Evolutionary conservation across 2,113 vertebrate species (phyloP).

Genomic region (Pimephales promelas): DNA sequence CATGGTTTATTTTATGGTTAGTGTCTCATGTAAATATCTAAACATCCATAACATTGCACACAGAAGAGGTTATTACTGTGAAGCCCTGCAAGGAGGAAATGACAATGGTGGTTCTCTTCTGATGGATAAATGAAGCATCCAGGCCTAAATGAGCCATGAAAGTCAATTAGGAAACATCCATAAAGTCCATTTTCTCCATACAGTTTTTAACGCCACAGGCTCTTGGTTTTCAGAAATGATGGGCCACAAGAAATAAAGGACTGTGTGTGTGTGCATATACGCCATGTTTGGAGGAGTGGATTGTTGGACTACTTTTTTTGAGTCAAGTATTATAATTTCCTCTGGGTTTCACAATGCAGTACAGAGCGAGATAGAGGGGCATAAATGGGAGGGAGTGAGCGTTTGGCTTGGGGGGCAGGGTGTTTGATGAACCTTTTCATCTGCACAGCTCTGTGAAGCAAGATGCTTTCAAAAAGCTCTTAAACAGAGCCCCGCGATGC

Average conservation of each 20-base stretch:
- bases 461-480: constrained; percentile 50
- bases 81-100: constrained; percentile 3
- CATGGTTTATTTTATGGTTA: constrained; percentile 26
- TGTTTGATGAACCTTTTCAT: constrained; percentile 55
- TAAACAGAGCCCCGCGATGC: constrained; percentile 47
- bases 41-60: constrained; percentile 35
- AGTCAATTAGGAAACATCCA: constrained; percentile 67
- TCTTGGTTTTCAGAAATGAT: constrained; percentile 38
- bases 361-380: neutral
- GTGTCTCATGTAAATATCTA: constrained; percentile 8
- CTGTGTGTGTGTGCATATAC: neutral
- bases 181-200: constrained; percentile 41
- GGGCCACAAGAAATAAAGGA: neutral
- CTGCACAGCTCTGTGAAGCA: constrained; percentile 37
- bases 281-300: constrained; percentile 43
- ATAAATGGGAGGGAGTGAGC: constrained; percentile 3
- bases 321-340: constrained; percentile 46
- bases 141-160: constrained; percentile 54
- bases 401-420: constrained; percentile 27
- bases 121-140: constrained; percentile 43
- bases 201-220: constrained; percentile 10
- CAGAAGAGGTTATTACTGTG: constrained; percentile 24
- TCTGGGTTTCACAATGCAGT: constrained; percentile 42
- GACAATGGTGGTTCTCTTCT: constrained; percentile 35
- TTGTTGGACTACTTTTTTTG: constrained; percentile 40